Evolutionary conservation across 2,113 vertebrate genomes (phyloP).

Genomic region (Ardeotis arabs): DNA sequence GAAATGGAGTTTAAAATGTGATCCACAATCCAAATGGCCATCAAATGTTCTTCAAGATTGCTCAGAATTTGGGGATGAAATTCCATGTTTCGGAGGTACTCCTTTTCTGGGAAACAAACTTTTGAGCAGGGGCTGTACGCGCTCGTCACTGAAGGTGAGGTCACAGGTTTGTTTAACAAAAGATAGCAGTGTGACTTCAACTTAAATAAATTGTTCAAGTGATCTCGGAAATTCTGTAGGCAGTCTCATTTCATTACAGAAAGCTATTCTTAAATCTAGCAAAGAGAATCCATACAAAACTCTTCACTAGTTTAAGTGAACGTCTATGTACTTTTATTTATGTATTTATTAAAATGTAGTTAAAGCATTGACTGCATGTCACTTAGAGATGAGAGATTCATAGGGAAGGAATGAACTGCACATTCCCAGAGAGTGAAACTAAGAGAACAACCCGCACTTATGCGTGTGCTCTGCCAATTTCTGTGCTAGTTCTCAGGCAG

Average conservation of each 20-base stretch:
- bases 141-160: not conserved
- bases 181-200: not conserved
- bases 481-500: not conserved
- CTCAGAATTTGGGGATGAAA: too few species aligned
- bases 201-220: not conserved
- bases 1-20: not conserved
- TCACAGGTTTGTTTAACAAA: not conserved
- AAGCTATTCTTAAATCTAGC: not conserved
- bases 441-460: not conserved
- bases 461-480: accelerated
- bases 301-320: not conserved
- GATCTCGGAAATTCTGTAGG: not conserved
- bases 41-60: too few species aligned
- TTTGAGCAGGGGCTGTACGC: not conserved
- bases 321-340: not conserved
- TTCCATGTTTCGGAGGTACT: not conserved
- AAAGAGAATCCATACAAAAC: not conserved
- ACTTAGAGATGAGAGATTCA: not conserved
- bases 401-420: not conserved
- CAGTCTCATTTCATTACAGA: not conserved
- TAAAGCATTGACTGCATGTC: not conserved
- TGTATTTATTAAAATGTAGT: not conserved
- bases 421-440: not conserved
- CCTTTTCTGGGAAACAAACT: not conserved
- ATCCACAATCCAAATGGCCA: not conserved